phyloP scores from a whole-genome alignment of 2,888 invertebrate genomes.

The Andrena bicolor region DNA sequence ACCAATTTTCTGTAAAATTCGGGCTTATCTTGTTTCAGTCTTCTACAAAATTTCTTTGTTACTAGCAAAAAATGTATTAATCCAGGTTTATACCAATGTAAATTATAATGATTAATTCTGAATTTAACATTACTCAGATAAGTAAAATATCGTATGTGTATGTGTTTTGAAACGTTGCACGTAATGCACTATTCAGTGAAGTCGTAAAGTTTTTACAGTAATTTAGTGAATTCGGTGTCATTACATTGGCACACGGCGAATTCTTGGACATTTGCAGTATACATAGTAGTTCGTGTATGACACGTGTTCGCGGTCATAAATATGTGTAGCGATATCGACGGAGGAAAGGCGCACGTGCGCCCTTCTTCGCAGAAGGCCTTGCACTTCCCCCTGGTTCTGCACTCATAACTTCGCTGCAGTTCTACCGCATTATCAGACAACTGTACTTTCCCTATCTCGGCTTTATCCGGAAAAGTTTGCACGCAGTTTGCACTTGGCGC shows the following conservation, averaged over 20 bases:
- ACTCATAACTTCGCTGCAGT: slow-evolving; percentile 20
- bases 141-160: no score
- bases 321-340: slow-evolving; percentile 42
- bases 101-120: no score
- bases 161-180: no score
- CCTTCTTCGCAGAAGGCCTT: slow-evolving; percentile 45
- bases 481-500: neutral
- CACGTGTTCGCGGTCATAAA: slow-evolving; percentile 47
- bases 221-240: slow-evolving; percentile 8
- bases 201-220: slow-evolving; percentile 12
- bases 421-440: slow-evolving; percentile 34
- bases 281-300: neutral
- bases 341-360: slow-evolving; percentile 36
- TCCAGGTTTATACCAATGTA: no score
- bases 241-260: slow-evolving; percentile 7
- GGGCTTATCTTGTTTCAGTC: no score
- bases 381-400: slow-evolving; percentile 30
- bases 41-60: no score
- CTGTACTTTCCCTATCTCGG: slow-evolving; percentile 28
- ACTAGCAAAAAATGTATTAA: no score
- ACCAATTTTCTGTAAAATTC: no score
- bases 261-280: slow-evolving; percentile 31
- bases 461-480: slow-evolving; percentile 12
- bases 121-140: no score
- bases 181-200: neutral